Percentiles rank a stretch among this genome's conserved stretches.
phyloP scores from a whole-genome alignment of 2,797 vertebrate species.

The Agapornis canus region DNA sequence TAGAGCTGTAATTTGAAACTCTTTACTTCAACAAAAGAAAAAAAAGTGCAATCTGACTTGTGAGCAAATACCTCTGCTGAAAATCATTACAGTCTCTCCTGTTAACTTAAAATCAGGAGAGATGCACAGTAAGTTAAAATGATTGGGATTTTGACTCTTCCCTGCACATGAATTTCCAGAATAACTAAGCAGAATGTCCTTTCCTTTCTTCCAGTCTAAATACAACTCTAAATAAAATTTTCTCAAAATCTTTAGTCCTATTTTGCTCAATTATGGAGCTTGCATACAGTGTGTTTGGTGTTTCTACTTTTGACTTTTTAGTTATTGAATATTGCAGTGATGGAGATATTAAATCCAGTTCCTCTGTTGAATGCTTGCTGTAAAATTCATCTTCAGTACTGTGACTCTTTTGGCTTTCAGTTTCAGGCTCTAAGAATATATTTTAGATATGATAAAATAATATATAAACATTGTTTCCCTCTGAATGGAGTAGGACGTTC shows the following conservation, averaged over 20 bases:
- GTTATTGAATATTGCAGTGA: neutral
- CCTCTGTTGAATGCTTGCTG: neutral
- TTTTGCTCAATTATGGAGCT: neutral
- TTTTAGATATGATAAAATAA: neutral
- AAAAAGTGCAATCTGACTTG: neutral
- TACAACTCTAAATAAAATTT: neutral
- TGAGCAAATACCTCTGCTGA: neutral
- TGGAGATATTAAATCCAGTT: conserved; percentile 14
- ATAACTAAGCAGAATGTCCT: neutral
- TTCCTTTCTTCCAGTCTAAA: neutral
- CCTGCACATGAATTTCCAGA: neutral
- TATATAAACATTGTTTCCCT: neutral
- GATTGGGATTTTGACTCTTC: neutral
- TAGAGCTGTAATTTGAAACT: neutral
- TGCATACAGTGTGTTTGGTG: accelerated
- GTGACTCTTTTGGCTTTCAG: neutral
- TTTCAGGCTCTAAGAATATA: neutral
- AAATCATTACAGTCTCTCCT: neutral
- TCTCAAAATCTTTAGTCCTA: neutral
- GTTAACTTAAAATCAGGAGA: neutral
- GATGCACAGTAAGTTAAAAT: neutral
- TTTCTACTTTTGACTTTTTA: conserved; percentile 5
- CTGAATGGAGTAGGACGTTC: neutral
- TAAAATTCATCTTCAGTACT: conserved; percentile 8
- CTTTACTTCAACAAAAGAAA: neutral